phyloP scores from a whole-genome alignment of 2,797 vertebrate genomes.

The Melanotaenia pygmaea region DNA sequence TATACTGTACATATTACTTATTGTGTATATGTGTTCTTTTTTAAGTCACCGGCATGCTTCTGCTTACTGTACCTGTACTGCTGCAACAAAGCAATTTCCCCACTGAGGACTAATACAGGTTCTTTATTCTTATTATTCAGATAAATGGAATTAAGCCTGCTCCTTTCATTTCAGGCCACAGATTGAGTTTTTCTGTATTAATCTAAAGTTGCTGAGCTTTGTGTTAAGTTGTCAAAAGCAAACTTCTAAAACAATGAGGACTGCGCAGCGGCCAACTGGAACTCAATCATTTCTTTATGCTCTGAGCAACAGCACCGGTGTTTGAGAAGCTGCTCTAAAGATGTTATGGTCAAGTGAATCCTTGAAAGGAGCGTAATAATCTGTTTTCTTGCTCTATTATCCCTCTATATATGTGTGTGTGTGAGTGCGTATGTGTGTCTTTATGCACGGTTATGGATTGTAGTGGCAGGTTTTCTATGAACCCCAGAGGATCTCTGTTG shows the following conservation, averaged over 20 bases:
- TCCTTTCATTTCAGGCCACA: neutral
- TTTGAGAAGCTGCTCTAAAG: conserved; percentile 49
- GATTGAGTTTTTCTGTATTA: neutral
- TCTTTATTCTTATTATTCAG: neutral
- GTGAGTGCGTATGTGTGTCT: conserved; percentile 15
- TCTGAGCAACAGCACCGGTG: conserved; percentile 20
- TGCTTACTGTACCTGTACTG: too few relatives aligned
- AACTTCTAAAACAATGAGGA: conserved; percentile 8
- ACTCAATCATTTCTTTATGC: conserved; percentile 39
- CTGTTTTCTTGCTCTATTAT: conserved; percentile 61
- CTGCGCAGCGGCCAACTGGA: conserved; percentile 8
- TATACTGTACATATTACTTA: too few relatives aligned
- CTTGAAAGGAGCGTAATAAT: conserved; percentile 60
- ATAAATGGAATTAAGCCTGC: neutral
- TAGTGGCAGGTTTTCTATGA: conserved; percentile 66
- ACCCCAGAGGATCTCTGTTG: conserved; percentile 65
- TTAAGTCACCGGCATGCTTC: too few relatives aligned
- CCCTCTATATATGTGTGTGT: conserved; percentile 25
- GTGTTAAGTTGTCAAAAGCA: neutral
- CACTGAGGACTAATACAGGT: too few relatives aligned
- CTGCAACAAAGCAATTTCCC: too few relatives aligned
- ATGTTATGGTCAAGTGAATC: conserved; percentile 55
- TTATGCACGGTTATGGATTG: conserved; percentile 57
- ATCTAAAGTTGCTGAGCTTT: neutral
- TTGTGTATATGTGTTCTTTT: too few relatives aligned